A percentile compares a stretch with the other conserved stretches of the same genome.
Evolutionary conservation across 1,140 invertebrate genomes (phyloP).

Genomic region (Wiebesia pumilae): DNA sequence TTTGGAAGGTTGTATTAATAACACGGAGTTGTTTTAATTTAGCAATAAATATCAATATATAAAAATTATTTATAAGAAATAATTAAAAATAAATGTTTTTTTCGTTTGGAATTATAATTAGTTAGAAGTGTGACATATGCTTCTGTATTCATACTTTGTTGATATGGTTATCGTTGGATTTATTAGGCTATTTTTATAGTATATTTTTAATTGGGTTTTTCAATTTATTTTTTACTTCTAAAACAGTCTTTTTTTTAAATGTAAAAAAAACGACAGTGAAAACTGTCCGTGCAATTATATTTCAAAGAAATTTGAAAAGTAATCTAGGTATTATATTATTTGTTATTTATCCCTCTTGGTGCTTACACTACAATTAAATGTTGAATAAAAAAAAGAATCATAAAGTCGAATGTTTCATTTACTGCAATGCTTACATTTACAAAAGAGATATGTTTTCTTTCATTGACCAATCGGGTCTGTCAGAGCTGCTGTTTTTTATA

Average conservation of each 20-base stretch:
- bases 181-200: neutral
- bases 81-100: neutral
- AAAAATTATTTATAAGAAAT: too few species aligned
- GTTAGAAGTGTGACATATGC: neutral
- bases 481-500: neutral
- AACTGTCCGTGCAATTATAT: neutral
- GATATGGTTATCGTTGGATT: neutral
- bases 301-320: neutral
- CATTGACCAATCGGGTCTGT: neutral
- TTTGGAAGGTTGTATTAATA: too few species aligned
- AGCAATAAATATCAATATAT: too few species aligned
- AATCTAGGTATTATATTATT: neutral
- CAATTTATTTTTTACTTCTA: neutral
- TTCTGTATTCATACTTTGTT: neutral
- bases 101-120: neutral
- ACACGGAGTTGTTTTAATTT: too few species aligned
- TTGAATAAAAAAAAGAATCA: neutral
- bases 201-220: neutral
- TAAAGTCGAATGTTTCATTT: conserved; percentile 10
- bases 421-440: neutral
- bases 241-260: neutral
- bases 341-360: neutral
- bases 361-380: neutral
- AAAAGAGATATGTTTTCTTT: neutral
- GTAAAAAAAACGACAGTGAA: neutral